Percentiles rank a stretch among this genome's conserved stretches.
Evolutionary conservation across 1,140 invertebrate species (phyloP).

Genomic region (Aphaenogaster ashmeadi): DNA sequence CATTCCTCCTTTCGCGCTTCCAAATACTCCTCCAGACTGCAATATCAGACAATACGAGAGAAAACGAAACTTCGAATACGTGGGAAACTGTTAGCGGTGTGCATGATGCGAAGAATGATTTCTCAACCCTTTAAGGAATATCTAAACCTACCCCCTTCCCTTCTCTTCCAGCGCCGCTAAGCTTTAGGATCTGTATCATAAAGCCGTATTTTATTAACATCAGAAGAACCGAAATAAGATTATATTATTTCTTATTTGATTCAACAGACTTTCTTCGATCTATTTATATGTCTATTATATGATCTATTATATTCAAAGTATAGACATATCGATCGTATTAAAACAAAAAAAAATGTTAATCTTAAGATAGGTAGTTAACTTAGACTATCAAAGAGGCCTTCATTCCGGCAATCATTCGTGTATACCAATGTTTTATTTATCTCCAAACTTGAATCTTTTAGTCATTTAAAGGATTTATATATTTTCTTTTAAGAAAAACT

Average conservation of each 20-base stretch:
- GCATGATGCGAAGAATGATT: slow-evolving; percentile 55
- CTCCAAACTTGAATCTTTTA: background rate
- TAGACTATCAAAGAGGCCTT: slow-evolving; percentile 12
- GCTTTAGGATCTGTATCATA: slow-evolving; percentile 35
- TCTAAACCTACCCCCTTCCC: background rate
- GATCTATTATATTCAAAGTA: background rate
- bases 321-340: slow-evolving; percentile 1
- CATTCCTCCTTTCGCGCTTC: slow-evolving; percentile 62
- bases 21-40: slow-evolving; percentile 59
- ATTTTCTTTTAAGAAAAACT: background rate
- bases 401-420: background rate
- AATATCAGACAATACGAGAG: slow-evolving; percentile 70
- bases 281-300: background rate
- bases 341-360: background rate
- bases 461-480: background rate
- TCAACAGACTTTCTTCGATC: background rate
- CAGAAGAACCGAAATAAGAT: slow-evolving; percentile 26
- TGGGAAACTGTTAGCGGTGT: slow-evolving; percentile 47
- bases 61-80: slow-evolving; percentile 64
- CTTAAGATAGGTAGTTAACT: slow-evolving; percentile 13
- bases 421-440: slow-evolving; percentile 13
- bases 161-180: background rate
- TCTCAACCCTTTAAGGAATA: slow-evolving; percentile 6
- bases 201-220: slow-evolving; percentile 20
- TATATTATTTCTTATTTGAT: background rate